Percentiles rank a stretch among this genome's conserved stretches.
phyloP scores from a whole-genome alignment of 2,888 invertebrate species.

The Piscicola geometra region DNA sequence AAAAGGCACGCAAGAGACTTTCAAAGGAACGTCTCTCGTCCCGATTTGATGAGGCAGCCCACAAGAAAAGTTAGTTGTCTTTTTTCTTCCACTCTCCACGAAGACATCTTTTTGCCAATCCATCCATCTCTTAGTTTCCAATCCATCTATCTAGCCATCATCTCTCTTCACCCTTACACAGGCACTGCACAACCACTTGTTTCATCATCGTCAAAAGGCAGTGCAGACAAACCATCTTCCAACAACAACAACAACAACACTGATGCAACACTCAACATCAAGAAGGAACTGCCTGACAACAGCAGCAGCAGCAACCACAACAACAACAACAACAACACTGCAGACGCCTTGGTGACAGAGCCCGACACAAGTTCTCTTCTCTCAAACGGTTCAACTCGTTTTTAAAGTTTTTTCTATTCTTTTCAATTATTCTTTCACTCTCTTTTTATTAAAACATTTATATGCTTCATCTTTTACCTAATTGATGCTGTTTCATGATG shows the following conservation, averaged over 20 bases:
- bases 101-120: no score
- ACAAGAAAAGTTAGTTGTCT: background rate
- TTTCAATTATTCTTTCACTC: background rate
- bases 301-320: background rate
- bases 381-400: constrained; percentile 47
- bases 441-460: no score
- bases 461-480: no score
- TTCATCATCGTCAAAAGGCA: background rate
- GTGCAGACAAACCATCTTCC: background rate
- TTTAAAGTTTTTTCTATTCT: constrained; percentile 42
- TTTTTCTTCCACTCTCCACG: no score
- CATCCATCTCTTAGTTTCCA: no score
- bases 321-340: background rate
- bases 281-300: constrained; percentile 13
- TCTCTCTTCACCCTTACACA: background rate
- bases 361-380: constrained; percentile 55
- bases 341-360: constrained; percentile 54
- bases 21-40: background rate
- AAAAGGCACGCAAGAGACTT: background rate
- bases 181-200: background rate
- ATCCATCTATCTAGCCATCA: no score
- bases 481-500: no score
- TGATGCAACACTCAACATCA: background rate
- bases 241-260: constrained; percentile 16
- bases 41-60: background rate